Base-by-base conservation (phyloP, 2,113 vertebrate species). In the Alectura lathami region DNA sequence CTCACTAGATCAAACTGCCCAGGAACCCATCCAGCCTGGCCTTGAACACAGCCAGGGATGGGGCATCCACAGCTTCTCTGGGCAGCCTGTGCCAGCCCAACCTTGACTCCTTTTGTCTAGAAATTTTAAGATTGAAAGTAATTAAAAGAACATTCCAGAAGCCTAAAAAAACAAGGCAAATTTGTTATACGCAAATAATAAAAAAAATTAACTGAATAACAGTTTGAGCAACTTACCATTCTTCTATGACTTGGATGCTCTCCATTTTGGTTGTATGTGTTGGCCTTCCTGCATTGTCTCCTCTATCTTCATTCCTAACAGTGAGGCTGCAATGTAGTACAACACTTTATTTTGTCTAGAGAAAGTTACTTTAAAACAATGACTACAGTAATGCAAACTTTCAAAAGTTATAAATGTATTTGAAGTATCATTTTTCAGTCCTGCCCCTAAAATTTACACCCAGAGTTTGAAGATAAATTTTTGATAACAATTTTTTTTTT, bases 241-340 rank as follows among this genome's bases (percentile, higher is more conserved):
- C 98, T 95, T 98, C 98, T 93, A 98, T 95, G 89, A 98, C 97
- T 85, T 98, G 97, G 85, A 98, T 98, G 27, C 93, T 98, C 78
- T 98, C 98, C 98, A 98, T 96, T 89, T 98, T 98, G 45, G 98
- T 98, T 1, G 97, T 98, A n/a, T 97, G 98, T 11, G 97, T 81
- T 57, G 97, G 90, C 34, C 98, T 97, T 97, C 97, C 98, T 54
- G 97, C 91, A 92, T 14, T 97, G 78, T 98, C 98, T 74, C 98
- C 98, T 98, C 98, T 98, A 40, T 98, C 98, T 98, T 98, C 98
- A 93, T 98, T 98, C 97, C 98, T 98, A 95, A 98, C 98, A 93
- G 98, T 98, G 98, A 98, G 98, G 98, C 98, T 98, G 98, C 80
- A 98, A 98, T 92, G 96, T 96, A 98, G 97, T 89, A 98, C 62